Base-by-base conservation (phyloP, 2,888 invertebrate genomes). In the Oscheius sp. region DNA sequence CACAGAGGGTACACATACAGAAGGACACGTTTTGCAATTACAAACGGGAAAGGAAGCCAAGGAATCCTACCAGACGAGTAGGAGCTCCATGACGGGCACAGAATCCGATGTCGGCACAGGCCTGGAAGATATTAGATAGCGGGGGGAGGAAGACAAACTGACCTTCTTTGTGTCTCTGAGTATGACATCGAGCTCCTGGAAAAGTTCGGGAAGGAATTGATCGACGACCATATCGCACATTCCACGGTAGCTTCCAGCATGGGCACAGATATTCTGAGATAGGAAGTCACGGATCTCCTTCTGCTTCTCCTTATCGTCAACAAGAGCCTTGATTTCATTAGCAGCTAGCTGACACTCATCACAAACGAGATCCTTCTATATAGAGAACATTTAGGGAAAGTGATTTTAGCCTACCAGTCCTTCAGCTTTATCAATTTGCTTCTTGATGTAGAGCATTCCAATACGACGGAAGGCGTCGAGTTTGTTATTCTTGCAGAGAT, bases 321-420 rank as follows among this genome's bases (percentile, higher is more conserved):
- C 67, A 47, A 75, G 70, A 17, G 68, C 49, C 64, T 78, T 78
- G 57, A 85, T 51, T 73, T 85, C 85, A 63, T 74, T 75, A 57
- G 81, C 78, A 33, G 81, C 85, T 67, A 85, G 80, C 70, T 83
- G 79, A 72, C 85, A 85, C 67, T 85, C 84, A 54, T 85, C 84
- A 56, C 85, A 85, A 30, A 83, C 73, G 59, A 85, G 68, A 44
- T 80, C 77, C 56, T 76, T 75, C 75, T 78, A 68, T 20, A 77
- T 49, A 14, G 41, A 14, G 41, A 41, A 12, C 5, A 24, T 47
- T 22, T 47, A 12, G 20, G 33, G 14, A 12, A 17, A n/a, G 33
- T 9, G 32, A 2, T 20, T 12, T 24, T 8, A 28, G 30, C 51
- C 30, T 14, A 65, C 65, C n/a, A 65, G 33, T 30, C 51, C 62